Conservation (phyloP, 2,888 invertebrate genomes). For the Athalia cordata region DNA sequence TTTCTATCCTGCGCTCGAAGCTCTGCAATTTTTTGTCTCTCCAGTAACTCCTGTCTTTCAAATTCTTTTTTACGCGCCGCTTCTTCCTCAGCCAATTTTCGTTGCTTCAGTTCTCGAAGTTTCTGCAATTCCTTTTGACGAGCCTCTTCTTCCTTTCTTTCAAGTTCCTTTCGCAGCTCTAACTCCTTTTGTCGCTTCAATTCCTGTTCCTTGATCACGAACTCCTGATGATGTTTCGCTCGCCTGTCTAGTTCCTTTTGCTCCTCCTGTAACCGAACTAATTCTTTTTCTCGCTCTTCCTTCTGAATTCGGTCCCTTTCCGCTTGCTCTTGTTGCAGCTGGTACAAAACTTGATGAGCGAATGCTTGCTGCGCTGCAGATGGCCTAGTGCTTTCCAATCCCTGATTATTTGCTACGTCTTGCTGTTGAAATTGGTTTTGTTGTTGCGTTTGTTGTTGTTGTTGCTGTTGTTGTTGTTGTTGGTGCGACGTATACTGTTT, state of each 20-base stretch:
- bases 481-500: conserved; percentile 58
- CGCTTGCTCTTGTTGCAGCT: conserved; percentile 66
- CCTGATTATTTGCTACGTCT: conserved; percentile 20
- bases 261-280: conserved; percentile 63
- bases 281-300: conserved; percentile 65
- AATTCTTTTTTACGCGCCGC: conserved; percentile 35
- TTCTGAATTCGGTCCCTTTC: conserved; percentile 63
- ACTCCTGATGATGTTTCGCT: conserved; percentile 59
- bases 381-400: conserved; percentile 36
- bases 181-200: conserved; percentile 62
- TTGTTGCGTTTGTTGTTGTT: conserved; percentile 51
- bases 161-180: conserved; percentile 65
- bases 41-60: not conserved
- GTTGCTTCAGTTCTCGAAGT: conserved; percentile 63
- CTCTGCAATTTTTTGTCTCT: conserved; percentile 16
- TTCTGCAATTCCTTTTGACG: conserved; percentile 66
- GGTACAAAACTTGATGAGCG: conserved; percentile 64
- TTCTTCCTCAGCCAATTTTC: conserved; percentile 62
- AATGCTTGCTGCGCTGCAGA: conserved; percentile 58
- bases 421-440: conserved; percentile 49
- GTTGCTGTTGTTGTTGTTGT: conserved; percentile 52
- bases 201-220: conserved; percentile 63
- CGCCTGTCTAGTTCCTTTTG: conserved; percentile 65
- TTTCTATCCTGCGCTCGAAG: conserved; percentile 58
- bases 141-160: conserved; percentile 63